Conservation (phyloP, 2,888 invertebrate species). For the Cantharis nigra region DNA sequence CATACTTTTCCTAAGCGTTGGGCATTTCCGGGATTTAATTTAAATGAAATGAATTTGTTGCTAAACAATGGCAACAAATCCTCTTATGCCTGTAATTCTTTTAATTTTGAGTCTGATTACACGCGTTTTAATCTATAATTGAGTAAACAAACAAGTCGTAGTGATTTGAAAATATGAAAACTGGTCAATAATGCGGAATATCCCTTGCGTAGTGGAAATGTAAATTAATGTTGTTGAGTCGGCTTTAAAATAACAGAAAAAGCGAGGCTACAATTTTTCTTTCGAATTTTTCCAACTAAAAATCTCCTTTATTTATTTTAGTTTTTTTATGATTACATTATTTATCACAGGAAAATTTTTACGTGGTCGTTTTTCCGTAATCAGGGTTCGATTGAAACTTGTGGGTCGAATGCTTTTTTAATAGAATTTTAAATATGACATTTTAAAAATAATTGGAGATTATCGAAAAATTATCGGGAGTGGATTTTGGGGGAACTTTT, state of each 20-base stretch:
- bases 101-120: neutral
- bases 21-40: too few relatives aligned
- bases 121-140: neutral
- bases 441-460: neutral
- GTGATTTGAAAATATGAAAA: neutral
- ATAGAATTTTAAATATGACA: neutral
- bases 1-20: too few relatives aligned
- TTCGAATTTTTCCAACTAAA: neutral
- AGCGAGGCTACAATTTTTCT: neutral
- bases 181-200: neutral
- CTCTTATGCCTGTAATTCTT: neutral
- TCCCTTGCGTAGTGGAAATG: neutral
- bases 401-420: neutral
- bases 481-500: neutral
- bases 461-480: neutral
- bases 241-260: neutral
- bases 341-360: neutral
- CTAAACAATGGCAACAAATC: neutral
- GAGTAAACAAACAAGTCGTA: neutral
- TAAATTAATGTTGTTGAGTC: neutral
- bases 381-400: neutral
- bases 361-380: neutral
- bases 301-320: neutral
- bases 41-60: neutral
- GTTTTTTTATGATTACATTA: neutral